phyloP scores from a whole-genome alignment of 2,113 vertebrate species.

The Syngnathus typhle region DNA sequence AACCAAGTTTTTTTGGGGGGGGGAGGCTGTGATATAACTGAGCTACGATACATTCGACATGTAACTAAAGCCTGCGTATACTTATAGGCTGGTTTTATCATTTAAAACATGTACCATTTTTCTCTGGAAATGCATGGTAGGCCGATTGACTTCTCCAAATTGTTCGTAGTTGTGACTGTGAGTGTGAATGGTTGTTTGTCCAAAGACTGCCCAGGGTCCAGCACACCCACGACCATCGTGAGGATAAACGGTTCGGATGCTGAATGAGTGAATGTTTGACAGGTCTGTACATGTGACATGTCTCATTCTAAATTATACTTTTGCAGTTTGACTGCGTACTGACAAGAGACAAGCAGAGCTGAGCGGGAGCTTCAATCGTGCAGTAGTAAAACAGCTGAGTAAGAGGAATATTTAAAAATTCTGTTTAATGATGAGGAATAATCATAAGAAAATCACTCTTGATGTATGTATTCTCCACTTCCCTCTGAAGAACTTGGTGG shows the following conservation, averaged over 20 bases:
- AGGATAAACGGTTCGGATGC: too few relatives aligned
- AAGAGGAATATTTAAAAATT: constrained; percentile 4
- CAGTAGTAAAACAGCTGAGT: neutral
- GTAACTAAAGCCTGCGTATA: neutral
- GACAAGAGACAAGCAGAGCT: neutral
- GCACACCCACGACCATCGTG: too few relatives aligned
- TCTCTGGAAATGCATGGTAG: neutral
- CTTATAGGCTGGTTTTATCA: neutral
- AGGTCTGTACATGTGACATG: neutral
- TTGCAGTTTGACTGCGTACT: neutral
- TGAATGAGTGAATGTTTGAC: neutral
- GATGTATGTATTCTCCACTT: constrained; percentile 25
- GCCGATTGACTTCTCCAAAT: too few relatives aligned
- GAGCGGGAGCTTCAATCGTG: neutral
- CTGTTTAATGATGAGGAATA: neutral
- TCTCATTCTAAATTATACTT: neutral
- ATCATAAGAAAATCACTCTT: constrained; percentile 16
- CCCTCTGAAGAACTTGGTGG: constrained; percentile 36
- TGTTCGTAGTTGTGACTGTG: too few relatives aligned
- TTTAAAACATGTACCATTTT: neutral
- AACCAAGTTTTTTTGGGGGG: neutral
- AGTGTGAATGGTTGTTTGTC: too few relatives aligned
- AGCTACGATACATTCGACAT: neutral
- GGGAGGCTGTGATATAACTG: neutral
- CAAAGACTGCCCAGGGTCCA: too few relatives aligned